Evolutionary conservation across 92 coral and sea anemone genomes (phyloP), one percentile per base, ranked within the genome.

Genomic region (Epizoanthus stellaris): DNA sequence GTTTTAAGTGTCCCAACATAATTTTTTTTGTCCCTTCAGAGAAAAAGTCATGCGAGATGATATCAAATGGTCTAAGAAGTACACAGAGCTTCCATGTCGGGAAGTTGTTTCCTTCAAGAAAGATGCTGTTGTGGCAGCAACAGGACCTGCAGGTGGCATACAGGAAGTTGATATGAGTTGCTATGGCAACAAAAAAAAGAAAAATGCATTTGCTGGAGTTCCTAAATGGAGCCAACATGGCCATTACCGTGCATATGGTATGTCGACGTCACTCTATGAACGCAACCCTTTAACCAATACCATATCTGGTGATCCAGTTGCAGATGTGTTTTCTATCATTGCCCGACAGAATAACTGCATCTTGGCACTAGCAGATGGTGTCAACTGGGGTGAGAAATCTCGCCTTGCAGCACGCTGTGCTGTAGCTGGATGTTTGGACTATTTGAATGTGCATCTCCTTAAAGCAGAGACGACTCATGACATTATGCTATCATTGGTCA

Each of bases 331-430:
- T 85, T 98, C 99, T 8, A 89, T 97, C 16, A 89, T 97, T 66
- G 99, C 99, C 1, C 91, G 98, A 36, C 94, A 82, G 60, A 97
- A 97, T 86, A 95, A 90, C 68, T 92, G 98, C 72, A 89, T 97
- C 74, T 81, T 97, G 38, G 98, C 98, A 23, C 74, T 97, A 36
- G 99, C 99, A 0, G 99, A 97, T 73, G 99, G 99, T 40, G 98
- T 95, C 57, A 95, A 93, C 79, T 97, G 99, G 99, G 98, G 99
- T 19, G 98, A 91, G 76, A 94, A 94, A 75, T 91, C 99, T 25
- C 94, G 94, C 59, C 89, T 97, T 40, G 98, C 99, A n/a, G 99
- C 99, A 8, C 96, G 98, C 14, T 95, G 95, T 63, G 99, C 94
- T 15, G 93, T 97, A 17, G 98, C 95, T 30, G 98, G 99, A 11